Base-by-base conservation (phyloP, 1,140 invertebrate genomes). In the Thalassaphorura encarpata region DNA sequence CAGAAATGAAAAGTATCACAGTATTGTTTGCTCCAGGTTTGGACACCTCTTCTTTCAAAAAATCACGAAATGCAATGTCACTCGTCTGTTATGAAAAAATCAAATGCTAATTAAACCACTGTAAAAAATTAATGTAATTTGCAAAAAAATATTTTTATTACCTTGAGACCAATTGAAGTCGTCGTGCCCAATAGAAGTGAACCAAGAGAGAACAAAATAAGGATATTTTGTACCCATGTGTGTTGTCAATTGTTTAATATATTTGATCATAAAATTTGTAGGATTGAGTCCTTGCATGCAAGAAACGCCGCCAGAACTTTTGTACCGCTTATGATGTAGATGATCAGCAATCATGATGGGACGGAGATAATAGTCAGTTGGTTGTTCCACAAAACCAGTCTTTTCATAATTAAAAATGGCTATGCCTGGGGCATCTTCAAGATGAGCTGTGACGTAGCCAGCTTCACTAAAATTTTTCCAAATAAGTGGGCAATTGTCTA, bases 391-490 rank as follows among this genome's bases (percentile, higher is more conserved):
- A 47, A 66, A 66, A 6, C 63, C 63, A 18, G 54, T 50, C 40
- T 59, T 63, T n/a, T 48, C 28, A 59, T 65, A 73, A 60, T 73
- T 73, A 55, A 73, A 75, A 29, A 67, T 70, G 6, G 67, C 67
- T 43, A 72, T 67, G 26, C 66, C 52, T 1, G 73, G 69, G 15
- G 66, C 61, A 58, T 76, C 74, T 66, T 76, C 74, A 16, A 67
- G 58, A 33, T 66, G 69, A 6, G 63, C 64, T 0, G 74, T 74
- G 2, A 66, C 60, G 52, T 75, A 75, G 24, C 66, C 66, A 15
- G 63, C 21, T 19, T 58, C 41, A 51, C 62, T 63, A 53, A 71
- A 73, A 52, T 71, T 63, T 54, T 69, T 73, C 72, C 73, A 74
- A 26, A 74, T 64, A 28, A 71, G 67, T 2, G 69, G 69, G 60